Base-by-base conservation (phyloP, 2,113 vertebrate species). In the Amblyornis subalaris region DNA sequence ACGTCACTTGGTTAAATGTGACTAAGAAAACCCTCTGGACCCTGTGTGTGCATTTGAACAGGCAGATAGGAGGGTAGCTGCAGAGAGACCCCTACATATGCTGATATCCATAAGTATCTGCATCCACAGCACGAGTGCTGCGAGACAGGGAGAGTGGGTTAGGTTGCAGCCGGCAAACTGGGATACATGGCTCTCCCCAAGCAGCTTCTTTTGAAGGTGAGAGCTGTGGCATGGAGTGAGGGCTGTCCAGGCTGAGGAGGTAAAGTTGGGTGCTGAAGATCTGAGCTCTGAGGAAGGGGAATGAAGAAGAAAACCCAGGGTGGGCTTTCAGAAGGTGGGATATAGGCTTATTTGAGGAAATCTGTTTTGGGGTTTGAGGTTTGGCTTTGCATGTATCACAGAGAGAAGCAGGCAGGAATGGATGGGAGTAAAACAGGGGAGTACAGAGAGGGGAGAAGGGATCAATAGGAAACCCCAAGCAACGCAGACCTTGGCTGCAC, bases 51-150 rank as follows among this genome's bases (percentile, higher is more conserved):
- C 11, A 14, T 85, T 80, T 58, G 18, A 80, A 36, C 0, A 7
- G 31, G 53, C 29, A 47, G 74, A 16, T 10, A 61, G 57, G 29
- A 66, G 35, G 26, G 36, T 2, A 13, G 33, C 55, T 70, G 90
- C 3, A 3, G 50, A 66, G 20, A 13, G 3, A 23, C 62, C 58
- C 38, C 21, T 12, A 10, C 3, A 3, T 20, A 24, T 0, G 1
- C 14, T 29, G 33, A 12, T 79, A 54, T 10, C 62, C 0, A 0
- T 29, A 36, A 57, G 26, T 29, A 28, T 72, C 61, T 38, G 33
- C 2, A 1, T 23, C 36, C 47, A 26, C 36, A 88, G 29, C 33
- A 31, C 0, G 0, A 58, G 40, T 0, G 0, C n/a, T 51, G n/a
- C 0, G 1, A 57, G 45, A 82, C 57, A 35, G n/a, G 66, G 57